phyloP scores from a whole-genome alignment of 2,113 vertebrate genomes.

The Ceyx margarethae region DNA sequence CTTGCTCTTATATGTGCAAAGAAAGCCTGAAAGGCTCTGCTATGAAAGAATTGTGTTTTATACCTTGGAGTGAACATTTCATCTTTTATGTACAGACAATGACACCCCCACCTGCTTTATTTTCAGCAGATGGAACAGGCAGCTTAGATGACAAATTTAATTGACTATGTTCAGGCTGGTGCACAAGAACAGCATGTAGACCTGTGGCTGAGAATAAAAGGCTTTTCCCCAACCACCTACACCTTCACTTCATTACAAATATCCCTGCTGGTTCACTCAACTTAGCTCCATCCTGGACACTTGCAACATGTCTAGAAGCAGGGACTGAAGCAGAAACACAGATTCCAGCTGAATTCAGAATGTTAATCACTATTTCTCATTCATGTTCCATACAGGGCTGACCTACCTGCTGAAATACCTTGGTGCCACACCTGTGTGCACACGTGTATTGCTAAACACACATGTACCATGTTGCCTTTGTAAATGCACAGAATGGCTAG shows the following conservation, averaged over 20 bases:
- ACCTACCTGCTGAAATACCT: neutral
- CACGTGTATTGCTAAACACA: neutral
- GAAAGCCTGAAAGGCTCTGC: neutral
- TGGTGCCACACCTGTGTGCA: neutral
- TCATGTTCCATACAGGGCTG: neutral
- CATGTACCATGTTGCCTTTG: neutral
- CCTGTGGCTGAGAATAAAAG: slow-evolving; percentile 18
- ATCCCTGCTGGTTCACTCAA: slow-evolving; percentile 8
- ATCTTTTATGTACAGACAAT: slow-evolving; percentile 9
- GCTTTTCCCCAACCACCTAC: neutral
- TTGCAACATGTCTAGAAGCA: neutral
- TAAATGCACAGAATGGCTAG: neutral
- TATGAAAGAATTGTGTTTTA: slow-evolving; percentile 8
- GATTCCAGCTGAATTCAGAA: neutral
- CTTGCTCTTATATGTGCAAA: neutral
- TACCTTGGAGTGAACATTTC: neutral
- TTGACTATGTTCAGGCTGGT: neutral
- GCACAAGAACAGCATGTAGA: neutral
- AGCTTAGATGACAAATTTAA: slow-evolving; percentile 31
- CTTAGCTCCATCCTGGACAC: neutral
- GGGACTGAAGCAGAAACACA: neutral
- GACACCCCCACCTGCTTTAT: neutral
- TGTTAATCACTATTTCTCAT: neutral
- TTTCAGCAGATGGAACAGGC: neutral
- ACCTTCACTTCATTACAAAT: slow-evolving; percentile 32